Base-by-base conservation (phyloP, 2,113 vertebrate genomes). In the Carlito syrichta region DNA sequence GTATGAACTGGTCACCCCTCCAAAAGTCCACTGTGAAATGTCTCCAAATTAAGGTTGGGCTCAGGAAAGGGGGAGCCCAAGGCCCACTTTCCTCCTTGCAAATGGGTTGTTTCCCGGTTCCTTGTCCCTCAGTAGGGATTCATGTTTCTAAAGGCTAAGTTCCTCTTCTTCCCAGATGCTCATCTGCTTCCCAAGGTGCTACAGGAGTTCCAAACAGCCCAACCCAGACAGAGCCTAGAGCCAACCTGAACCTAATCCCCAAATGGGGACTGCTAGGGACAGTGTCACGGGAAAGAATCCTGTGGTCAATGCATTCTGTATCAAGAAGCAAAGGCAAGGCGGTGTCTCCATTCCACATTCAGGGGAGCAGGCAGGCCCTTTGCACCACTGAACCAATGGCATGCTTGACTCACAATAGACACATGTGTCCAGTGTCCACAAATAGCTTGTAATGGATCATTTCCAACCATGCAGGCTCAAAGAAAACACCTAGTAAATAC, bases 1-100 rank as follows among this genome's bases (percentile, higher is more conserved):
- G 89, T 88, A 78, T 89, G 96, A 97, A 96, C 74, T 17, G 73
- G 45, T 86, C 79, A 88, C 58, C 76, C n/a, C 38, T 56, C 60
- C 71, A 52, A 78, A 88, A 73, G 93, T 32, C 89, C 83, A 17
- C 91, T 30, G 68, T 93, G 62, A 96, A 76, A 81, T 20, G 17
- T 25, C 81, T 94, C 91, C 89, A 76, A 48, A 89, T 40, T 38
- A 83, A 89, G 40, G 32, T 30, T 16, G 60, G 38, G 69, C 78
- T 86, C 58, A 56, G 87, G 63, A 56, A 91, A 79, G 25, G 60
- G 14, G 25, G 73, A 48, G 40, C 27, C 74, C 86, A 32, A 40
- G 32, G 43, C 35, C 85, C 56, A 19, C 43, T 73, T 71, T 52
- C 60, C 58, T 85, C 50, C 35, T 56, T 58, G 71, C 62, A 79